Percentiles rank a stretch among this genome's conserved stretches.
Evolutionary conservation across 2,888 invertebrate genomes (phyloP).

Genomic region (Pasiphila rectangulata): DNA sequence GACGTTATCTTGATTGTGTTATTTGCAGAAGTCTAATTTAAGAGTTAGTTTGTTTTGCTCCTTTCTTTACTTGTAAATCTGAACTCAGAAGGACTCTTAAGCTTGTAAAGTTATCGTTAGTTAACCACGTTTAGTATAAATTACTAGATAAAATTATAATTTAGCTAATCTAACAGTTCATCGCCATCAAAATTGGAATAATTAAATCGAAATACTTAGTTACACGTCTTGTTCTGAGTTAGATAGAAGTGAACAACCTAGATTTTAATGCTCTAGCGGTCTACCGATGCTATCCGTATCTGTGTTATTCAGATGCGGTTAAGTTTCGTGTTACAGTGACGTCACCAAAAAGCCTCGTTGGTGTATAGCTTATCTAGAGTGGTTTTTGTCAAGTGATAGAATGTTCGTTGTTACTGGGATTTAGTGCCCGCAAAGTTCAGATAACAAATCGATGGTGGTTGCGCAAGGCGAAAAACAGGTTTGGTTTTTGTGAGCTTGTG

Average conservation of each 20-base stretch:
- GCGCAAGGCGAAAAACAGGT: slow-evolving; percentile 1
- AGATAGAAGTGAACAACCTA: slow-evolving; percentile 5
- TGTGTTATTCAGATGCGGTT: slow-evolving; percentile 33
- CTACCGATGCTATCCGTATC: slow-evolving; percentile 22
- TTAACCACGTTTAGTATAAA: too few relatives aligned
- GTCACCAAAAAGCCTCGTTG: slow-evolving; percentile 40
- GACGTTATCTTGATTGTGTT: slow-evolving; percentile 42
- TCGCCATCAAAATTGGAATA: slow-evolving; percentile 5
- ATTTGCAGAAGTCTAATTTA: slow-evolving; percentile 20
- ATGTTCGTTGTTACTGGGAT: slow-evolving; percentile 43
- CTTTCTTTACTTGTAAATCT: slow-evolving; percentile 10
- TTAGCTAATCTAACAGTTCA: slow-evolving; percentile 4
- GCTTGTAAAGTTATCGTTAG: too few relatives aligned
- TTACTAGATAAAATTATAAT: background rate
- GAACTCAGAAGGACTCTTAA: background rate
- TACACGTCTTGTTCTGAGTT: slow-evolving; percentile 7
- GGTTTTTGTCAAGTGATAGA: slow-evolving; percentile 62
- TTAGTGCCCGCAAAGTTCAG: slow-evolving; percentile 46
- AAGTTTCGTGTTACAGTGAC: slow-evolving; percentile 43
- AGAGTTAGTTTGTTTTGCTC: slow-evolving; percentile 9
- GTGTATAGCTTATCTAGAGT: slow-evolving; percentile 51
- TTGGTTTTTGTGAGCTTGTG: slow-evolving; percentile 2
- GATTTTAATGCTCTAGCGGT: slow-evolving; percentile 24
- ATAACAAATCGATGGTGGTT: slow-evolving; percentile 37
- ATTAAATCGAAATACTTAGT: slow-evolving; percentile 10